Conservation (phyloP, 2,888 invertebrate genomes). For the Heliothis peltigera region DNA sequence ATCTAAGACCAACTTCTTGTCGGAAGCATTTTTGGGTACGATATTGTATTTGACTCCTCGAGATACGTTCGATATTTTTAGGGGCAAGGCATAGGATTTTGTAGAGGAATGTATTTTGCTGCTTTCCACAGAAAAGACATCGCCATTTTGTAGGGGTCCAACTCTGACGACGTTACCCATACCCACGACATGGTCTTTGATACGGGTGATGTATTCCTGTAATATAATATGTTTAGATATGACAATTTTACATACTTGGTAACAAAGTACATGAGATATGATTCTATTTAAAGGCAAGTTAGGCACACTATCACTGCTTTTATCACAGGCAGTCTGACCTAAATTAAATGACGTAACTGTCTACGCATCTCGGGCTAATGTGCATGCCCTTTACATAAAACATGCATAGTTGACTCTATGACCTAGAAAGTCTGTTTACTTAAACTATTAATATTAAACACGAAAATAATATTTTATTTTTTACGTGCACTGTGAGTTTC, state of each 20-base stretch:
- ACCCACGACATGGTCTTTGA: slow-evolving; percentile 93
- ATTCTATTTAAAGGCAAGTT: slow-evolving; percentile 16
- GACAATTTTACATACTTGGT: not conserved
- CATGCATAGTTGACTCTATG: not conserved
- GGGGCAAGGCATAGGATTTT: slow-evolving; percentile 86
- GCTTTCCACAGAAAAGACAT: slow-evolving; percentile 83
- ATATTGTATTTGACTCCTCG: slow-evolving; percentile 86
- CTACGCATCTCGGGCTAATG: slow-evolving; percentile 15
- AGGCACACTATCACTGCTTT: slow-evolving; percentile 22
- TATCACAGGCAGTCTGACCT: slow-evolving; percentile 43
- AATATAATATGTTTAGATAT: slow-evolving; percentile 49
- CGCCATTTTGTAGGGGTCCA: slow-evolving; percentile 86
- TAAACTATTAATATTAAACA: too few species aligned
- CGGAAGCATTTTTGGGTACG: slow-evolving; percentile 87
- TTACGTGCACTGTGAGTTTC: too few species aligned
- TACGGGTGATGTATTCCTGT: slow-evolving; percentile 87
- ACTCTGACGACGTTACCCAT: slow-evolving; percentile 93
- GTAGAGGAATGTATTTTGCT: slow-evolving; percentile 81
- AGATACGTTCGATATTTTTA: slow-evolving; percentile 86
- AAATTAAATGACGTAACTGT: slow-evolving; percentile 22
- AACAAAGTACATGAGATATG: not conserved
- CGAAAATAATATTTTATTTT: too few species aligned
- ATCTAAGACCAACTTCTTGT: slow-evolving; percentile 86
- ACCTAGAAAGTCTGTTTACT: too few species aligned
- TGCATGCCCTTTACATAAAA: not conserved